A percentile compares a stretch with the other conserved stretches of the same genome.
Evolutionary conservation across 2,888 invertebrate species (phyloP).

Genomic region (Elegia similella): DNA sequence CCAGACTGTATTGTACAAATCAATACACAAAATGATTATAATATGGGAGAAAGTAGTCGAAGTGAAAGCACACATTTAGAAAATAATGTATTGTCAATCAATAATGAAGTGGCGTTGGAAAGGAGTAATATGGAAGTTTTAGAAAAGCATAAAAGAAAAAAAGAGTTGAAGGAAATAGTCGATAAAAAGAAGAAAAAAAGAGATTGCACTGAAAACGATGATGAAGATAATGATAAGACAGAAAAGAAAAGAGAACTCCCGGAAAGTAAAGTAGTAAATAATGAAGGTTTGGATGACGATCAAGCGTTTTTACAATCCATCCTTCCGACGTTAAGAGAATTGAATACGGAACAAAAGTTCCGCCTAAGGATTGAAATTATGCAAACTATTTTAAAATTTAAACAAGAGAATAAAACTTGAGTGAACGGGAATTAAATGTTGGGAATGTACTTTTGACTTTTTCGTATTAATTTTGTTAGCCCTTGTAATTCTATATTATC

Average conservation of each 20-base stretch:
- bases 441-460: background rate
- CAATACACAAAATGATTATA: background rate
- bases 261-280: background rate
- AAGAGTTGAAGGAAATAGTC: background rate
- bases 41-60: background rate
- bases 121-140: background rate
- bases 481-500: no score
- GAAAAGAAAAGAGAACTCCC: background rate
- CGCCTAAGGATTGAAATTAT: conserved; percentile 11
- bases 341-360: conserved; percentile 11
- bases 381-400: conserved; percentile 13
- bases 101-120: background rate
- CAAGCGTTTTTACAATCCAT: conserved; percentile 8
- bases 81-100: background rate
- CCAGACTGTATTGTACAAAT: background rate
- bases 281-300: background rate
- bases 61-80: background rate
- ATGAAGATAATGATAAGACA: background rate
- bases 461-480: no score
- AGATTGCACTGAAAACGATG: background rate
- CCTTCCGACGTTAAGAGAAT: conserved; percentile 7
- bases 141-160: background rate
- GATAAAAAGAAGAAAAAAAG: background rate
- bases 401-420: conserved; percentile 2
- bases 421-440: background rate